phyloP scores from a whole-genome alignment of 1,140 invertebrate genomes.

The Capitella teleta region DNA sequence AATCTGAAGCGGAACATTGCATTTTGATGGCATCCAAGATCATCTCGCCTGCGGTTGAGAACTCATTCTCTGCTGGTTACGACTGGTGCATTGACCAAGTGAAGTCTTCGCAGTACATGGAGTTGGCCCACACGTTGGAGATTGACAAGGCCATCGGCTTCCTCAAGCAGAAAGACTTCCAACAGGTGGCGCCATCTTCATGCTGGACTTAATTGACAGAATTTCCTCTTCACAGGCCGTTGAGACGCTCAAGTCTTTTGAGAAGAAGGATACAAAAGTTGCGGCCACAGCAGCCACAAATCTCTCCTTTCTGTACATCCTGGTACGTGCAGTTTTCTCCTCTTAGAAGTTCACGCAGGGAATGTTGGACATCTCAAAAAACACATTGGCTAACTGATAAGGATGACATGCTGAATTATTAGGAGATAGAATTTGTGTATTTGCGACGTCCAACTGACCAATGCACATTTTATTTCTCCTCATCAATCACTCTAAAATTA shows the following conservation, averaged over 20 bases:
- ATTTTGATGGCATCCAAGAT: conserved; percentile 84
- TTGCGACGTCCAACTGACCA: too few species aligned
- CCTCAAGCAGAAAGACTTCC: conserved; percentile 70
- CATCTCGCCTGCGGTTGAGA: conserved; percentile 73
- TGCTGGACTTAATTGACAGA: neutral
- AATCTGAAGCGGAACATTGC: conserved; percentile 67
- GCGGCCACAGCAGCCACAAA: conserved; percentile 78
- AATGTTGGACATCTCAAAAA: neutral
- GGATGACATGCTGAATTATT: too few species aligned
- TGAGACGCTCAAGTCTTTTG: conserved; percentile 77
- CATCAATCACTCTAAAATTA: too few species aligned
- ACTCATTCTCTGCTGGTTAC: conserved; percentile 62
- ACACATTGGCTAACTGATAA: too few species aligned
- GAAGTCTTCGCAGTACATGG: conserved; percentile 62
- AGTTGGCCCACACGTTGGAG: conserved; percentile 76
- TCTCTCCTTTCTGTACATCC: conserved; percentile 75
- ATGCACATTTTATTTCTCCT: too few species aligned
- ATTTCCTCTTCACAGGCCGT: conserved; percentile 47
- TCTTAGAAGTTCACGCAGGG: neutral
- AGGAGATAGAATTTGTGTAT: too few species aligned
- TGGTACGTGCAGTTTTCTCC: conserved; percentile 48
- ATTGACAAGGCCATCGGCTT: conserved; percentile 87
- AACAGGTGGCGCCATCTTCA: conserved; percentile 40
- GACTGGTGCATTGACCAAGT: conserved; percentile 50
- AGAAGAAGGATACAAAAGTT: conserved; percentile 71